Evolutionary conservation across 2,113 vertebrate genomes (phyloP), one percentile per base, ranked within the genome.

Genomic region (Tringa solitaria): DNA sequence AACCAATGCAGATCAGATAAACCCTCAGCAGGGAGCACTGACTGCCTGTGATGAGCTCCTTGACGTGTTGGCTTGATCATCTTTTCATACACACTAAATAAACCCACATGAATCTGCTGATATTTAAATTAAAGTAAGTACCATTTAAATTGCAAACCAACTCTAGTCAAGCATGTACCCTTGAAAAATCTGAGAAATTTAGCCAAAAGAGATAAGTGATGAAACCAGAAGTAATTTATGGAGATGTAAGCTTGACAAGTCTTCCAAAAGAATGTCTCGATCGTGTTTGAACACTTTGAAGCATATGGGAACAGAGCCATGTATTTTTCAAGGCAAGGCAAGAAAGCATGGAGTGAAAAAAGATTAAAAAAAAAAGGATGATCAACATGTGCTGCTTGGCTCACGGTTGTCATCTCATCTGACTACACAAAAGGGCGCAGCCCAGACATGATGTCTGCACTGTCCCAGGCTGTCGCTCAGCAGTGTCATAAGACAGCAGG

Each of bases 121-220:
- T 72, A 82, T 87, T 93, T 94, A 74, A 93, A 87, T 94, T 88
- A 84, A 84, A 93, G 10, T 54, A 64, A 73, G 69, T n/a, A 77
- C 28, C 5, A 30, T 68, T 92, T 92, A 95, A 97, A 95, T 76
- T 95, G 64, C 57, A 96, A 96, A 94, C 46, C 3, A 4, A 61
- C 73, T 86, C 72, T 67, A 65, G 82, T 87, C 50, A 59, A 96
- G 87, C 7, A 43, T 4, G 12, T 46, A 73, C 70, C 21, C 82
- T 88, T 65, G 45, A 92, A 77, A 92, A 93, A 60, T 46, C 21
- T 28, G 35, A 43, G 48, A 89, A 76, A n/a, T 56, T 27, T 94
- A 51, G 17, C 48, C 82, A 88, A 75, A 95, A 76, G 32, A 64
- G 70, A 50, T 65, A 95, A 88, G 26, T 16, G 11, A 79, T 75